Percentiles rank a stretch among this genome's conserved stretches.
Conservation (phyloP, 2,797 vertebrate species). For the Pelodytes ibericus region DNA sequence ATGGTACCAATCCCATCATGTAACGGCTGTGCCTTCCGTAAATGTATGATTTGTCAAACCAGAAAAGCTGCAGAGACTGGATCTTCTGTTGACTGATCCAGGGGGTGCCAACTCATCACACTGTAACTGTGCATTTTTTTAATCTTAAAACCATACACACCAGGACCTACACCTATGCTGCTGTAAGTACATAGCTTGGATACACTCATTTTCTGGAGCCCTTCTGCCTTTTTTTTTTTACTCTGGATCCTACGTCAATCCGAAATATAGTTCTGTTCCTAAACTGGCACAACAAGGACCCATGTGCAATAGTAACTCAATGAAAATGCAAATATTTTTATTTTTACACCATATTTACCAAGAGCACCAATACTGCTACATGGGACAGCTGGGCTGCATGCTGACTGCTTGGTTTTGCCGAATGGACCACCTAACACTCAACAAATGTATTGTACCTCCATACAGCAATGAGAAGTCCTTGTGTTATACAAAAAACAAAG, state of each 20-base stretch:
- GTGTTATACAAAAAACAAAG: neutral
- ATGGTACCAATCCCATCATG: neutral
- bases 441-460: neutral
- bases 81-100: no score
- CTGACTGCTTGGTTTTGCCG: neutral
- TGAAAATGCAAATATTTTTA: no score
- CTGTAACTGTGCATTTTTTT: constrained; percentile 1
- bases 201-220: neutral
- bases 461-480: neutral
- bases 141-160: no score
- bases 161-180: neutral
- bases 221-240: no score
- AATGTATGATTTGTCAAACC: neutral
- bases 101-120: neutral
- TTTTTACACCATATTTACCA: neutral
- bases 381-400: neutral
- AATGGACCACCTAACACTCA: neutral
- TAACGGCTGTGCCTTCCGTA: constrained; percentile 27
- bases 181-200: no score
- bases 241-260: neutral
- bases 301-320: no score
- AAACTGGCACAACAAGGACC: no score
- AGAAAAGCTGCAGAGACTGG: neutral
- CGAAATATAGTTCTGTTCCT: no score
- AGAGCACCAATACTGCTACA: neutral